phyloP scores from a whole-genome alignment of 2,113 vertebrate genomes.

The Cryptomyrus ogoouensis region DNA sequence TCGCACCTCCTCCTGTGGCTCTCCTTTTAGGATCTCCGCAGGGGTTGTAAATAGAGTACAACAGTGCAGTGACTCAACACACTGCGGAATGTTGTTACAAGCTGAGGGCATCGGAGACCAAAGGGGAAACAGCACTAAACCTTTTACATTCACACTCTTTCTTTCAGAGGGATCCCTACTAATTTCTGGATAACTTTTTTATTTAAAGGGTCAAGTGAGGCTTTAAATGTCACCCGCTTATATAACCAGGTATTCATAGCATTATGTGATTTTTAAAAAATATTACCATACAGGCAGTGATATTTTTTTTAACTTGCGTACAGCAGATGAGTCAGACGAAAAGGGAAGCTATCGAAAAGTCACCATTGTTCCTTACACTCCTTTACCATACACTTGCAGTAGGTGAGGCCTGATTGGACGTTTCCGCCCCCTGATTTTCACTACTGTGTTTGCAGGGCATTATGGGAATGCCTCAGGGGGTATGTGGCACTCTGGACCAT shows the following conservation, averaged over 20 bases:
- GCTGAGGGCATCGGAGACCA: not conserved
- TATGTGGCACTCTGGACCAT: conserved; percentile 62
- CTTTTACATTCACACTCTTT: not conserved
- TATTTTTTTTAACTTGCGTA: not conserved
- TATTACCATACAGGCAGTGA: not conserved
- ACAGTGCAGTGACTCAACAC: not conserved
- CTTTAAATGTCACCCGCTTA: not conserved
- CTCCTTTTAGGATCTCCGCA: not conserved
- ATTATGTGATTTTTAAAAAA: not conserved
- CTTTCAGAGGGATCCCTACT: not conserved
- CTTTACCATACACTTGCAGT: not conserved
- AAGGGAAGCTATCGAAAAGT: not conserved
- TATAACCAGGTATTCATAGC: not conserved
- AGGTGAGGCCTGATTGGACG: conserved; percentile 22
- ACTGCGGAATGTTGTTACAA: not conserved
- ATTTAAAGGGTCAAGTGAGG: not conserved
- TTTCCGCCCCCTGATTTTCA: conserved; percentile 38
- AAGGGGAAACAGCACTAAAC: not conserved
- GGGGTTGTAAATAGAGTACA: not conserved
- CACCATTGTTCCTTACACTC: not conserved
- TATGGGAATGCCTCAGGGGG: conserved; percentile 54
- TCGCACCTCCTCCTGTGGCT: not conserved
- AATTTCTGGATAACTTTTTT: not conserved
- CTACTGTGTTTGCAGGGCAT: conserved; percentile 36
- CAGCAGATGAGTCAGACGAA: not conserved